Base-by-base conservation (phyloP, 2,888 invertebrate genomes). In the Patella depressa region DNA sequence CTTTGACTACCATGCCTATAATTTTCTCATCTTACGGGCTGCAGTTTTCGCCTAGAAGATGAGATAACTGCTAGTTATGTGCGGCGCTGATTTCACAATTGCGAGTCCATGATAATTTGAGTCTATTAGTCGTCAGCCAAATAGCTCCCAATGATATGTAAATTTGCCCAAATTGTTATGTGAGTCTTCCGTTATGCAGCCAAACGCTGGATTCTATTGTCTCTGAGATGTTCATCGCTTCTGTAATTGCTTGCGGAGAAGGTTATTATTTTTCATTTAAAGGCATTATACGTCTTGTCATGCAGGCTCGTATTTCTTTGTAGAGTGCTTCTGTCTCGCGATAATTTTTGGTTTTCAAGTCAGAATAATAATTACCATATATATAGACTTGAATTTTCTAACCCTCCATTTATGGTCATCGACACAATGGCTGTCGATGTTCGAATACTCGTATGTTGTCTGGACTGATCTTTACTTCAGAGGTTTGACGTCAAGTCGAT, bases 51-150 rank as follows among this genome's bases (percentile, higher is more conserved):
- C 65, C 70, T 15, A 15, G 24, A 15, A 71, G 75, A 75, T 71
- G 71, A 71, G 70, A 34, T 29, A 71, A 75, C 55, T 54, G 29
- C 55, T 71, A 17, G 75, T 57, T 54, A 54, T 70, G 29, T 19
- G 17, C 75, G 71, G 75, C 75, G 75, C 75, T 75, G 75, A 75
- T 75, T 75, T 75, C 70, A 75, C 70, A 75, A 75, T 75, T 75
- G 75, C 75, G 75, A 75, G 75, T 65, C 55, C 71, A 53, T 75
- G 75, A 24, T 75, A 70, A 75, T 71, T 75, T 75, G 70, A 75
- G 71, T 75, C 75, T 71, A 75, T 75, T 75, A 75, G 75, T 53
- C 75, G 70, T 53, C 54, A 75, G 45, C 70, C 53, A 24, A 75
- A 75, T 75, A 55, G 75, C 71, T 54, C 57, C 71, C 70, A 75